These are phyloP conservation scores for Aphaenogaster floridana DNA, from an alignment of 1,140 invertebrate species.

Conservation along the genomic window DNA sequence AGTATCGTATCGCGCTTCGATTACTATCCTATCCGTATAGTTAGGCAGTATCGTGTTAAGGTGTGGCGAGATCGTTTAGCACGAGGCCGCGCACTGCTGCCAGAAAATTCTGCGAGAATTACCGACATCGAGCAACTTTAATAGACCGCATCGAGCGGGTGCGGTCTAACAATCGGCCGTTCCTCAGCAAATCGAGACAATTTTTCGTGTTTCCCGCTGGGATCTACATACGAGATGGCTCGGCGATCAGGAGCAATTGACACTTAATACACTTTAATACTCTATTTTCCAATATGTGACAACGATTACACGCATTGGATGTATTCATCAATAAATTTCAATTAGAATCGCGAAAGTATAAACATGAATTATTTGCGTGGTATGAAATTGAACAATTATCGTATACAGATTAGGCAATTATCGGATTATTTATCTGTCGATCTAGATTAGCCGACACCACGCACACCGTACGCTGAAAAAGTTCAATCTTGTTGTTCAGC, in stretches of 20 bases:
- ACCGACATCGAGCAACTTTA: slow-evolving; percentile 49
- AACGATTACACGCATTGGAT: neutral
- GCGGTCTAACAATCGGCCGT: slow-evolving; percentile 30
- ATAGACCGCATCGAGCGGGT: slow-evolving; percentile 47
- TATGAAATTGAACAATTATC: neutral
- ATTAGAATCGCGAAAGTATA: neutral
- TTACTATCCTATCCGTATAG: slow-evolving; percentile 7
- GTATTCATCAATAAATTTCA: neutral
- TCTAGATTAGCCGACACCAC: neutral
- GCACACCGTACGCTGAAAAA: neutral
- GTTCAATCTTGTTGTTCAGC: neutral
- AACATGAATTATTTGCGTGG: neutral
- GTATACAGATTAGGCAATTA: neutral
- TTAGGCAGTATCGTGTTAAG: slow-evolving; percentile 36
- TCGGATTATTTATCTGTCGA: neutral
- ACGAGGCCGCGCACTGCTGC: neutral
- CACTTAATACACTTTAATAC: no score
- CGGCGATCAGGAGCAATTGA: neutral
- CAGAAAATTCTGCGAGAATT: slow-evolving; percentile 46
- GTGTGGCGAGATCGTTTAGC: slow-evolving; percentile 13
- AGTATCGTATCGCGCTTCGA: slow-evolving; percentile 30
- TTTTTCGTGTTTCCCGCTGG: neutral
- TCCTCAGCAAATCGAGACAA: neutral
- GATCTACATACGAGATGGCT: neutral
- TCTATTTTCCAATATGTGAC: neutral